phyloP scores from a whole-genome alignment of 2,888 invertebrate species.

The Balanococcus diminutus region DNA sequence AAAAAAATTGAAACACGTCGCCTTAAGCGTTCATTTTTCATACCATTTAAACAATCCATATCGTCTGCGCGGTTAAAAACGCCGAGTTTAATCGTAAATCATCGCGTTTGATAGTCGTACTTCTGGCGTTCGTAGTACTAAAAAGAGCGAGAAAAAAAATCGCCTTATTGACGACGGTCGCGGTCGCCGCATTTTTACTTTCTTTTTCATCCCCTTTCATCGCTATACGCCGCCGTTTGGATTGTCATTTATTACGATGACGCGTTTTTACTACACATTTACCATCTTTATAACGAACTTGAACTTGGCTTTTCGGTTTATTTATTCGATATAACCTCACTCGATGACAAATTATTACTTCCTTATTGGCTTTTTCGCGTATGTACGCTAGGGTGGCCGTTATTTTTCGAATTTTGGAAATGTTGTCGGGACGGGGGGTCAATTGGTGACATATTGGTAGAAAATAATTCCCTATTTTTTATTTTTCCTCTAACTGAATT shows the following conservation, averaged over 20 bases:
- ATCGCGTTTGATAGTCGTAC: not conserved
- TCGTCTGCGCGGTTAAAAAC: not conserved
- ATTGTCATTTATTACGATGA: constrained; percentile 3
- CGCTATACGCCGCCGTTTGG: not conserved
- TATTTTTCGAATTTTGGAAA: too few relatives aligned
- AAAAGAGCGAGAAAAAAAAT: not conserved
- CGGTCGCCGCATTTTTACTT: not conserved
- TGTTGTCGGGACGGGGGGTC: too few relatives aligned
- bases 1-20: not conserved
- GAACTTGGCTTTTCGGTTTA: not conserved
- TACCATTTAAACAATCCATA: not conserved
- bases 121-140: not conserved
- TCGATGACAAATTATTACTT: constrained; percentile 3
- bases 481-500: too few relatives aligned
- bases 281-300: constrained; percentile 6
- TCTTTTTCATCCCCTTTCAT: not conserved
- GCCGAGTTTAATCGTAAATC: not conserved
- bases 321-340: constrained; percentile 10
- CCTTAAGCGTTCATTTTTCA: not conserved
- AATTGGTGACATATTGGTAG: too few relatives aligned
- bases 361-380: not conserved
- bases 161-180: not conserved
- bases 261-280: not conserved
- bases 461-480: too few relatives aligned
- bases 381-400: not conserved